Percentiles rank a stretch among this genome's conserved stretches.
These are phyloP conservation scores for Psilopogon haemacephalus DNA, from an alignment of 2,113 vertebrate species.

Conservation along the genomic window DNA sequence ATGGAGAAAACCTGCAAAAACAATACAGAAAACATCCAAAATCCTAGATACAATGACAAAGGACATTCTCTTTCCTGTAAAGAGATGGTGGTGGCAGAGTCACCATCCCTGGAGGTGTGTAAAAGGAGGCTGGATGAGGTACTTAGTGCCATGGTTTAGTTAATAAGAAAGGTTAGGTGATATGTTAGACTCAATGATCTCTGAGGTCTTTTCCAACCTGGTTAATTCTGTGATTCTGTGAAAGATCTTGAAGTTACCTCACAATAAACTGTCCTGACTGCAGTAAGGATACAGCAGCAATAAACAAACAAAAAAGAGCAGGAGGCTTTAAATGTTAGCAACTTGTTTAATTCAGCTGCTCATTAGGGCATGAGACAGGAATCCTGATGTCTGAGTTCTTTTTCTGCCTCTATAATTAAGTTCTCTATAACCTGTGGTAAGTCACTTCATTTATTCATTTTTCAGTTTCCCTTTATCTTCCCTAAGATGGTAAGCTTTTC, in stretches of 20 bases:
- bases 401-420: not conserved
- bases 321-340: not conserved
- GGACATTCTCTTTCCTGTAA: too few relatives aligned
- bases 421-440: not conserved
- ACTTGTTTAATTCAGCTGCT: not conserved
- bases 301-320: not conserved
- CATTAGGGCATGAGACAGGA: not conserved
- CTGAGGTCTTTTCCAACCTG: too few relatives aligned
- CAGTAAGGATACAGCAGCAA: not conserved
- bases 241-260: not conserved
- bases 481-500: not conserved
- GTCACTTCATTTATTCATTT: not conserved
- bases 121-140: too few relatives aligned
- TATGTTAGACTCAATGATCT: too few relatives aligned
- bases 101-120: too few relatives aligned
- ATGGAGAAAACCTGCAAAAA: too few relatives aligned
- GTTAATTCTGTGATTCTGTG: too few relatives aligned
- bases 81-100: too few relatives aligned
- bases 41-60: not conserved
- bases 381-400: not conserved
- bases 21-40: not conserved
- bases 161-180: too few relatives aligned
- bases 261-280: not conserved
- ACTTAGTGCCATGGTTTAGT: too few relatives aligned
- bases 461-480: not conserved